phyloP scores from a whole-genome alignment of 2,888 invertebrate species.

The Ecliptopera silaceata region DNA sequence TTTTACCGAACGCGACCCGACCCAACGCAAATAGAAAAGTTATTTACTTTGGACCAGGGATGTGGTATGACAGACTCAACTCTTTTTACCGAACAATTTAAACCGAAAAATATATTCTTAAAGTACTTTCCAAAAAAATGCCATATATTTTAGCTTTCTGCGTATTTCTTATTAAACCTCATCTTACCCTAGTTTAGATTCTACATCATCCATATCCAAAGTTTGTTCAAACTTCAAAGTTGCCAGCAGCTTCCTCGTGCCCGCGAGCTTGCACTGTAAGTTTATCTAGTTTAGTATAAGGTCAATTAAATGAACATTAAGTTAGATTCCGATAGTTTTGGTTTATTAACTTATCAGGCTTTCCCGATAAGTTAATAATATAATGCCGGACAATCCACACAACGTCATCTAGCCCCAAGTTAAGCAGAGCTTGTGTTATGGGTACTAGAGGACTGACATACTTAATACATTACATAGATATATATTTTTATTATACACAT shows the following conservation, averaged over 20 bases:
- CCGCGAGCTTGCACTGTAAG: background rate
- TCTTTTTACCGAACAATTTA: background rate
- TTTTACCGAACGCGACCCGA: constrained; percentile 77
- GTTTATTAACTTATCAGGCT: constrained; percentile 5
- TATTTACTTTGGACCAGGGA: constrained; percentile 65
- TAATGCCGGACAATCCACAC: too few relatives aligned
- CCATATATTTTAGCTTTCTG: too few relatives aligned
- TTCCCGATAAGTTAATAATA: background rate
- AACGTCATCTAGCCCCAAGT: too few relatives aligned
- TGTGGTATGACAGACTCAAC: constrained; percentile 27
- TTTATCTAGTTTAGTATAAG: background rate
- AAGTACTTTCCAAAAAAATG: background rate
- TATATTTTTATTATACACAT: too few relatives aligned
- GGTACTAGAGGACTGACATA: too few relatives aligned
- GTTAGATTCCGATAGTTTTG: background rate
- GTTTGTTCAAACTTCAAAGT: background rate
- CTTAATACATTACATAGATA: too few relatives aligned
- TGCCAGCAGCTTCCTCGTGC: background rate
- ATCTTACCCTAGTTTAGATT: background rate
- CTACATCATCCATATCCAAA: background rate
- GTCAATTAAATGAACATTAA: background rate
- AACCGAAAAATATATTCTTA: background rate
- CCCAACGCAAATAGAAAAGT: constrained; percentile 79
- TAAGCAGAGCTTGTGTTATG: too few relatives aligned
- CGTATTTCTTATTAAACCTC: background rate